Percentiles rank a stretch among this genome's conserved stretches.
Conservation (phyloP, 2,797 vertebrate genomes). For the Cottoperca gobio region DNA sequence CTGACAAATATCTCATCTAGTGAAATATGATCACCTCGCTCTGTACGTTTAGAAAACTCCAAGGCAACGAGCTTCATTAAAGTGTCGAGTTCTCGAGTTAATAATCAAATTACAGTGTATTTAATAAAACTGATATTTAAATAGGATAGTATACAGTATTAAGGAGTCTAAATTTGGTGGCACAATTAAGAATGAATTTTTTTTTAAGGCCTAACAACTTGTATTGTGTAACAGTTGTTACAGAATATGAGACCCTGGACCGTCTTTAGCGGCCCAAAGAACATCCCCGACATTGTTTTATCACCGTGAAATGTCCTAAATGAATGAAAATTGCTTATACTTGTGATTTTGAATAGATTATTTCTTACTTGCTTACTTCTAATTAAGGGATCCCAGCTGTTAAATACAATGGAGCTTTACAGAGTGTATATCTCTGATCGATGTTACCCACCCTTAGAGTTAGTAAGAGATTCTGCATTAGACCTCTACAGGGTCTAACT, state of each 20-base stretch:
- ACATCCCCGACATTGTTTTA: not conserved
- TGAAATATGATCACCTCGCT: not conserved
- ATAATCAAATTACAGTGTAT: not conserved
- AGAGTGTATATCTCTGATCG: not conserved
- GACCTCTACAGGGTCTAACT: not conserved
- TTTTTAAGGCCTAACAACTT: not conserved
- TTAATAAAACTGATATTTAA: not conserved
- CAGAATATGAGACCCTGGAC: not conserved
- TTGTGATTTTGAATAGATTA: not conserved
- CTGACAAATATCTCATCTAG: too few species aligned
- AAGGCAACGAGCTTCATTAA: conserved; percentile 3
- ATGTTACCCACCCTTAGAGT: not conserved
- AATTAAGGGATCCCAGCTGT: not conserved
- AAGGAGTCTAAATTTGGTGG: not conserved
- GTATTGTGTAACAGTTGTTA: not conserved
- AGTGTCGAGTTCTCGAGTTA: not conserved
- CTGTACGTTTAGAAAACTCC: not conserved
- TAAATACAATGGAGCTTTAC: not conserved
- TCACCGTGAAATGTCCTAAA: not conserved
- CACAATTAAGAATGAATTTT: not conserved
- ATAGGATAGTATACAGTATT: not conserved
- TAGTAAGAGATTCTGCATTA: not conserved
- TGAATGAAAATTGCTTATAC: not conserved
- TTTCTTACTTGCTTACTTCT: not conserved
- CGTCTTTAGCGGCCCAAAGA: not conserved